A percentile compares a stretch with the other conserved stretches of the same genome.
These are phyloP conservation scores for Oreamnos americanus DNA, from an alignment of 2,113 vertebrate species.

Conservation along the genomic window DNA sequence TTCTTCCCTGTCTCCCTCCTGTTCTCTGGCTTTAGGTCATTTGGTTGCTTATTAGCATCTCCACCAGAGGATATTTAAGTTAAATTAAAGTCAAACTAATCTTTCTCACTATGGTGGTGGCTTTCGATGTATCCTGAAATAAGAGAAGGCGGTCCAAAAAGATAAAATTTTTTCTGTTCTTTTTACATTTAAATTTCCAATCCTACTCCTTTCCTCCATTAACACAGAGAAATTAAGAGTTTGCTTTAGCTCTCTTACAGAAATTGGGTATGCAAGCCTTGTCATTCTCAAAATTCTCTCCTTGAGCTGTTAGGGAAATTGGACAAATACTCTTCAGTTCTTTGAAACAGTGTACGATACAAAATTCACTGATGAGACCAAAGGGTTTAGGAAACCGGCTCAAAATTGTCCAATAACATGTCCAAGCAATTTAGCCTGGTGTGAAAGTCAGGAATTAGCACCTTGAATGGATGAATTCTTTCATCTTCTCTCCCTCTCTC, in stretches of 20 bases:
- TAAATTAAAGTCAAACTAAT: slow-evolving; percentile 29
- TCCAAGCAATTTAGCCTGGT: slow-evolving; percentile 5
- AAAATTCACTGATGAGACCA: background rate
- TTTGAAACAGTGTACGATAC: background rate
- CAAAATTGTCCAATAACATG: background rate
- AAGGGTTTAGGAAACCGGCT: background rate
- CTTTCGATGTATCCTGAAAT: background rate
- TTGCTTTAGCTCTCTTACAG: background rate
- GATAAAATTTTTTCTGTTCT: background rate
- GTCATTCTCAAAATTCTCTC: background rate
- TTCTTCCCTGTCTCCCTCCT: background rate
- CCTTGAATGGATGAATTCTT: background rate
- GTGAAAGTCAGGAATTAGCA: slow-evolving; percentile 16
- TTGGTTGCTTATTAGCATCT: slow-evolving; percentile 35
- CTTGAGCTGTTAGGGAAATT: background rate
- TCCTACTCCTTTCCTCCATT: background rate
- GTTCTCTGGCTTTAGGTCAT: background rate
- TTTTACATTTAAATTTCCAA: background rate
- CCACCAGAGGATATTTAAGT: background rate
- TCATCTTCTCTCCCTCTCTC: background rate
- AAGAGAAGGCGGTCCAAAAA: background rate
- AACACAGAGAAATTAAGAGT: background rate
- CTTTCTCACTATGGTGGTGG: background rate
- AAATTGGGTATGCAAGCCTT: background rate
- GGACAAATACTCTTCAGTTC: background rate